phyloP scores from a whole-genome alignment of 2,113 vertebrate genomes.

The Chinchilla lanigera region DNA sequence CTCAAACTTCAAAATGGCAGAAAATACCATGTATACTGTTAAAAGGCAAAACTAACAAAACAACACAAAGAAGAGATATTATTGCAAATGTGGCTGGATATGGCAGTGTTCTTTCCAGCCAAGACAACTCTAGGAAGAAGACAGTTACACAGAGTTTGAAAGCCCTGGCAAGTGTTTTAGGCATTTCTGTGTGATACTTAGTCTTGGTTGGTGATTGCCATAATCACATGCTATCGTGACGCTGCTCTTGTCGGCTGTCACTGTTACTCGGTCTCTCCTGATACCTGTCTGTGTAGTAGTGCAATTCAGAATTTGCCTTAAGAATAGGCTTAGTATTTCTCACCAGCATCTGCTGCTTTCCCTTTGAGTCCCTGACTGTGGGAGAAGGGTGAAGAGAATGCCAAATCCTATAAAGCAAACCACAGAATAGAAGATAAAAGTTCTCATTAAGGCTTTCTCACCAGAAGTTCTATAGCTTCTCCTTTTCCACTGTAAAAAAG shows the following conservation, averaged over 20 bases:
- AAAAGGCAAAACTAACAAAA: no score
- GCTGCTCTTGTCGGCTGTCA: neutral
- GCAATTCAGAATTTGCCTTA: neutral
- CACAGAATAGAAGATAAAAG: neutral
- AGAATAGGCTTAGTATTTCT: neutral
- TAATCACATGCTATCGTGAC: neutral
- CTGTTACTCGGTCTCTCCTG: neutral
- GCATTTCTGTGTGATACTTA: neutral
- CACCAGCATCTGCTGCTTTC: neutral
- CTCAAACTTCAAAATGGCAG: slow-evolving; percentile 2
- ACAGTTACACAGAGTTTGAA: neutral
- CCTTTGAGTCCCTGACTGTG: neutral
- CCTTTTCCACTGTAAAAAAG: neutral
- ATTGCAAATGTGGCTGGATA: neutral
- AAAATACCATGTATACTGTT: neutral
- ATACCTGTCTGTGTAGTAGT: neutral
- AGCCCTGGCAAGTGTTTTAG: neutral
- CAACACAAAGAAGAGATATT: neutral
- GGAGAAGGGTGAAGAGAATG: neutral
- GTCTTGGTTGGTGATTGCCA: neutral
- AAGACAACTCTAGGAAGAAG: neutral
- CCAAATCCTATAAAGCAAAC: neutral
- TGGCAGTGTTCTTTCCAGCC: neutral
- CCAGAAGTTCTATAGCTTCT: neutral
- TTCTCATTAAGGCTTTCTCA: neutral